phyloP scores from a whole-genome alignment of 2,888 invertebrate genomes.

The Microplitis deprimator region DNA sequence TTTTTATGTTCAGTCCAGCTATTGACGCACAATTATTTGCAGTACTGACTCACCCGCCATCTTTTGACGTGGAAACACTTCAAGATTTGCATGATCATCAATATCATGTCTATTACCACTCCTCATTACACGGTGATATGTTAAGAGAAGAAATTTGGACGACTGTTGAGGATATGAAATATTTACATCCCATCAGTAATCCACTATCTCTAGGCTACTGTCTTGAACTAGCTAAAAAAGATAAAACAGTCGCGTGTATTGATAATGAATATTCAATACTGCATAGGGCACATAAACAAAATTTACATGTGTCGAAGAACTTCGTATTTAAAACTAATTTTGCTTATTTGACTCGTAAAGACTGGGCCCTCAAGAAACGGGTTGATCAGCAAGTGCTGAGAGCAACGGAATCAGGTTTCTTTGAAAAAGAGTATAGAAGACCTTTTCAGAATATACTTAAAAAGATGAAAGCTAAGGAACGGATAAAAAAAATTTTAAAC shows the following conservation, averaged over 20 bases:
- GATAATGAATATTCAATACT: too few species aligned
- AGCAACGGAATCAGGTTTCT: not conserved
- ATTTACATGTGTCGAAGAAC: not conserved
- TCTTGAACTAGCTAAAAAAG: not conserved
- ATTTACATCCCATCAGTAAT: not conserved
- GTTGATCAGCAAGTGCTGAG: not conserved
- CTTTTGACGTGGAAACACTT: not conserved
- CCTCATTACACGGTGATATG: fast-evolving
- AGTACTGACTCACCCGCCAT: not conserved
- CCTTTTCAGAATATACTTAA: not conserved
- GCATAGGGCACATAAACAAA: too few species aligned
- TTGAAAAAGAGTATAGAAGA: too few species aligned
- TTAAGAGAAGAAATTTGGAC: not conserved
- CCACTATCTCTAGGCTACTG: too few species aligned
- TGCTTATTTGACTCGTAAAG: not conserved
- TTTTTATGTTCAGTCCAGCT: not conserved
- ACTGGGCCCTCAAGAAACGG: not conserved
- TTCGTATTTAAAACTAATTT: not conserved
- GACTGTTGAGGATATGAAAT: not conserved
- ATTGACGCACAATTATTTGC: not conserved
- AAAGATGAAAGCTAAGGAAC: too few species aligned
- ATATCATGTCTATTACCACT: not conserved
- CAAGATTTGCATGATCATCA: not conserved
- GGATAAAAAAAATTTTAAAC: too few species aligned
- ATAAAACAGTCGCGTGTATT: not conserved